These are phyloP conservation scores for Drosophila nr. fundita DNA, from an alignment of 2,888 invertebrate genomes.

Conservation along the genomic window DNA sequence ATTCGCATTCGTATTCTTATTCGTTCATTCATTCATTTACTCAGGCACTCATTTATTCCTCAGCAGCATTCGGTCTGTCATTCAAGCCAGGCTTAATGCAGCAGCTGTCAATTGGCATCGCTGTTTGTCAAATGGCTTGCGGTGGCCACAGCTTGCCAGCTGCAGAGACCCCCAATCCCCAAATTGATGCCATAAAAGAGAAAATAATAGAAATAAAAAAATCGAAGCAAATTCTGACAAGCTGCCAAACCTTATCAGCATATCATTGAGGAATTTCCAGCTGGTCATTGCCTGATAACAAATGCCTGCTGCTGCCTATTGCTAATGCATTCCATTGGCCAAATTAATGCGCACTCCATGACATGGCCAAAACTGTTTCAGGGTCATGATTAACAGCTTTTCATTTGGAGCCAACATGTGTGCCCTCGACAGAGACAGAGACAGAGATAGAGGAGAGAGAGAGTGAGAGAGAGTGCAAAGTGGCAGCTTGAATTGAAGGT, in stretches of 20 bases:
- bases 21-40: slow-evolving; percentile 3
- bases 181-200: slow-evolving; percentile 17
- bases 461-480: not conserved
- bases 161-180: not conserved
- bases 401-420: slow-evolving; percentile 28
- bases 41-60: slow-evolving; percentile 25
- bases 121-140: slow-evolving; percentile 58
- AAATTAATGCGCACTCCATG: slow-evolving; percentile 71
- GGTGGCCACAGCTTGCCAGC: slow-evolving; percentile 49
- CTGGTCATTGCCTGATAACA: slow-evolving; percentile 60
- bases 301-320: slow-evolving; percentile 35
- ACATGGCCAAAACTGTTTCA: slow-evolving; percentile 53
- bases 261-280: slow-evolving; percentile 68
- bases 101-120: slow-evolving; percentile 56
- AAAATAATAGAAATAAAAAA: not conserved
- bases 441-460: not conserved
- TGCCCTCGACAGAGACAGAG: not conserved
- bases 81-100: slow-evolving; percentile 26
- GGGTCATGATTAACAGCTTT: slow-evolving; percentile 71
- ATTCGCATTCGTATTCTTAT: too few species aligned
- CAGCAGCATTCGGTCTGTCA: slow-evolving; percentile 46
- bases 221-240: slow-evolving; percentile 29
- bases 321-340: slow-evolving; percentile 56
- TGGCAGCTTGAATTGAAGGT: slow-evolving; percentile 26
- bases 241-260: slow-evolving; percentile 52